These are phyloP conservation scores for Athalia cordata DNA, from an alignment of 2,888 invertebrate genomes.

Conservation along the genomic window DNA sequence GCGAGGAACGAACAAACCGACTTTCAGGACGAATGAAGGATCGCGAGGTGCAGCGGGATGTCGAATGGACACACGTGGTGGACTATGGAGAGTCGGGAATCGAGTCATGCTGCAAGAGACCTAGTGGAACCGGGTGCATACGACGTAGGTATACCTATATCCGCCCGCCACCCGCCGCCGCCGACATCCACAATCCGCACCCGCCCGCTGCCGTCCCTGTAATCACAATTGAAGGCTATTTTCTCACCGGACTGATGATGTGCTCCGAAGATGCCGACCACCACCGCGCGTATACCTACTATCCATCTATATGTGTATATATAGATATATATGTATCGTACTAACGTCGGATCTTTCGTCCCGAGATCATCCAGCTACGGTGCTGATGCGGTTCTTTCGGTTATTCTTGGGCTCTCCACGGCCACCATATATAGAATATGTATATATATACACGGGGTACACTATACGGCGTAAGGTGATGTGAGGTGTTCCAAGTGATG, in stretches of 20 bases:
- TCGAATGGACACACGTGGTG: constrained; percentile 40
- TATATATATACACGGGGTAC: too few species aligned
- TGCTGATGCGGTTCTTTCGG: constrained; percentile 31
- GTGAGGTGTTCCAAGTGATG: constrained; percentile 22
- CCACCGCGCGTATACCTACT: constrained; percentile 50
- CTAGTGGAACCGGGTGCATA: constrained; percentile 44
- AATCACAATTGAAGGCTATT: constrained; percentile 74
- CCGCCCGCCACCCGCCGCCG: constrained; percentile 34
- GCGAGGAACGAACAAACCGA: constrained; percentile 38
- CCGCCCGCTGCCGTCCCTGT: constrained; percentile 69
- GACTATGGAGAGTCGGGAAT: constrained; percentile 24
- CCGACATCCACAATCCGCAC: too few species aligned
- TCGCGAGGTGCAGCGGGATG: too few species aligned
- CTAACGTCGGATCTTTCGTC: constrained; percentile 10
- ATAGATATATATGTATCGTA: not conserved
- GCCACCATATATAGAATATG: constrained; percentile 19
- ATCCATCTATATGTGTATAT: too few species aligned
- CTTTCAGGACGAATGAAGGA: not conserved
- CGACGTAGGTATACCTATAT: not conserved
- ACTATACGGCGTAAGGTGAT: too few species aligned
- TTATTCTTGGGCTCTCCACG: constrained; percentile 30
- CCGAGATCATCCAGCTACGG: constrained; percentile 16
- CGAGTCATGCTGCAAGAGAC: not conserved
- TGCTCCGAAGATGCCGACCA: constrained; percentile 70
- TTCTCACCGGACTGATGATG: constrained; percentile 74